Evolutionary conservation across 2,888 invertebrate genomes (phyloP).

Genomic region (Mongoloraphidia duomilia): DNA sequence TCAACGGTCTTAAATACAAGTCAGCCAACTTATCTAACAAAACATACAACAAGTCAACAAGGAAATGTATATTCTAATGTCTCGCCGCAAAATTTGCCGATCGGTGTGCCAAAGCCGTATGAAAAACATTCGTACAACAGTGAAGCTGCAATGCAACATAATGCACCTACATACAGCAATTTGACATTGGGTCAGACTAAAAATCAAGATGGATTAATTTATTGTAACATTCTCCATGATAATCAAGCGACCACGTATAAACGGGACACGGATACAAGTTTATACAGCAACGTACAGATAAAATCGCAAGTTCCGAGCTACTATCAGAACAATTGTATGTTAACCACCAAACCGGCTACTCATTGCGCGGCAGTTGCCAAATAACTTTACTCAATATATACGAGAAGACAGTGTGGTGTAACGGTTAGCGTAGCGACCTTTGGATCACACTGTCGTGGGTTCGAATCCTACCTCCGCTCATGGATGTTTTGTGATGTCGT

Average conservation of each 20-base stretch:
- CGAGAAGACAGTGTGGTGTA: too few relatives aligned
- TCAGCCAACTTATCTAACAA: too few relatives aligned
- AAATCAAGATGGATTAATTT: constrained; percentile 34
- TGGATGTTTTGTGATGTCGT: too few relatives aligned
- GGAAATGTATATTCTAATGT: background rate
- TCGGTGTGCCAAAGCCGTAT: constrained; percentile 5
- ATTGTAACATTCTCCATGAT: constrained; percentile 38
- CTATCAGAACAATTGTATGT: constrained; percentile 16
- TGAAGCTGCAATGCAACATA: too few relatives aligned
- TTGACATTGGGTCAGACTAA: constrained; percentile 24
- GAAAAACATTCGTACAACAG: background rate
- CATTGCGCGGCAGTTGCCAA: too few relatives aligned
- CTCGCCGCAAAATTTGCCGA: constrained; percentile 3
- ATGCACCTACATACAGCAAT: constrained; percentile 25
- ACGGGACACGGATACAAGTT: constrained; percentile 23
- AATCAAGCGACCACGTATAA: constrained; percentile 20
- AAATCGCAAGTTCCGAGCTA: constrained; percentile 16
- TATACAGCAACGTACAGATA: constrained; percentile 42
- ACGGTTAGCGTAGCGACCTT: too few relatives aligned
- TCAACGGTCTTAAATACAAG: too few relatives aligned
- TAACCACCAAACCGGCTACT: too few relatives aligned
- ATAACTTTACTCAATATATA: too few relatives aligned
- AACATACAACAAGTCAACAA: background rate
- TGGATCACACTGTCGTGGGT: too few relatives aligned
- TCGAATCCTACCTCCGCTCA: too few relatives aligned